These are phyloP conservation scores for Ectropis grisescens DNA, from an alignment of 1,140 invertebrate species.

Conservation along the genomic window DNA sequence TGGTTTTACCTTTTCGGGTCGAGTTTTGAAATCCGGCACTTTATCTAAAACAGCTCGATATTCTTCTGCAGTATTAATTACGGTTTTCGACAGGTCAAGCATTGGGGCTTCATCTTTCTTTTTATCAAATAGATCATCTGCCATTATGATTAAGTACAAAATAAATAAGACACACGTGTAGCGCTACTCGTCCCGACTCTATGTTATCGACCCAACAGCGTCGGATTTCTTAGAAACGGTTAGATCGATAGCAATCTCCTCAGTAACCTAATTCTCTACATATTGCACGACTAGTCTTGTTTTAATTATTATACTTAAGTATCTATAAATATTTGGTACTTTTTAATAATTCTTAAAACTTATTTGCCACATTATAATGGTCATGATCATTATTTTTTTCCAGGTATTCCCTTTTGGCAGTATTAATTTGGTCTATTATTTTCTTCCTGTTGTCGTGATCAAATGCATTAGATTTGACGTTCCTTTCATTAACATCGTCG, in stretches of 20 bases:
- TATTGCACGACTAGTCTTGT: conserved; percentile 29
- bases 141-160: conserved; percentile 45
- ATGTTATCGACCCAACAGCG: conserved; percentile 30
- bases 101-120: conserved; percentile 87
- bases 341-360: conserved; percentile 20
- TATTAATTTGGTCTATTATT: conserved; percentile 44
- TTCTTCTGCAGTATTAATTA: conserved; percentile 82
- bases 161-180: conserved; percentile 3
- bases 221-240: conserved; percentile 30
- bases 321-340: conserved; percentile 1
- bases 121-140: conserved; percentile 85
- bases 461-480: conserved; percentile 30
- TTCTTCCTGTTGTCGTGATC: conserved; percentile 49
- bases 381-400: conserved; percentile 36
- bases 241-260: conserved; percentile 30
- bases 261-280: conserved; percentile 34
- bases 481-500: conserved; percentile 41
- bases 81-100: conserved; percentile 86
- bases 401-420: conserved; percentile 39
- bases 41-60: conserved; percentile 85
- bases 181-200: conserved; percentile 11
- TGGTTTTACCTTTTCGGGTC: conserved; percentile 84
- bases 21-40: conserved; percentile 91
- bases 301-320: no score
- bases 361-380: conserved; percentile 17